Evolutionary conservation across 1,140 invertebrate genomes (phyloP), one percentile per base, ranked within the genome.

Genomic region (Trigoniulus corallinus): DNA sequence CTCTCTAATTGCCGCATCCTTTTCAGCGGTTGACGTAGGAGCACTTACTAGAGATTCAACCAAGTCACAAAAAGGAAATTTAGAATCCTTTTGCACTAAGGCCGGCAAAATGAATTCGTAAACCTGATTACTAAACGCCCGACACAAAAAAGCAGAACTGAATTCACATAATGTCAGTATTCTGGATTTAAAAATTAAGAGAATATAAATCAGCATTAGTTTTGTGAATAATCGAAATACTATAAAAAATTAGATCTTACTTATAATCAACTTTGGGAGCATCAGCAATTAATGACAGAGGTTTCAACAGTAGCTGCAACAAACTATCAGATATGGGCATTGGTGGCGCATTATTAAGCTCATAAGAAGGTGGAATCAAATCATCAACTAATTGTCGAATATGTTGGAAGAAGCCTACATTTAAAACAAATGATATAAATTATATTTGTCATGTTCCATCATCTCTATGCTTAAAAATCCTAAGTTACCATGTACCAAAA

Each of bases 241-340:
- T 10, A 7, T 21, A 42, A 10, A 13, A 4, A 21, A 10, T 10
- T 41, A n/a, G 10, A 39, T 49, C 44, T 37, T 40, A 51, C 50
- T 34, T 51, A 43, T 15, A 51, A 12, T 10, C 25, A 10, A 4
- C 2, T 13, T 51, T 26, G 4, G 3, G 15, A n/a, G 39, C 29
- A 18, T 2, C 2, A 26, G 3, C 4, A 3, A 62, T 58, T 57
- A 62, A 56, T 27, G 56, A 56, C 13, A 92, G 62, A 0, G 88
- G 86, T 55, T 79, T 73, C 54, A 80, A 71, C 41, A 91, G 75
- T 52, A 93, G 73, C 53, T 82, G 77, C 48, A 88, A 69, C 10
- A 91, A 66, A 54, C 79, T 81, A 49, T 76, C 77, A 25, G 82
- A 74, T 4, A 86, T 67, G 12, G 80, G 78, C 40, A 79, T 86